These are phyloP conservation scores for Eilema sororculum DNA, from an alignment of 2,888 invertebrate genomes.

Conservation along the genomic window DNA sequence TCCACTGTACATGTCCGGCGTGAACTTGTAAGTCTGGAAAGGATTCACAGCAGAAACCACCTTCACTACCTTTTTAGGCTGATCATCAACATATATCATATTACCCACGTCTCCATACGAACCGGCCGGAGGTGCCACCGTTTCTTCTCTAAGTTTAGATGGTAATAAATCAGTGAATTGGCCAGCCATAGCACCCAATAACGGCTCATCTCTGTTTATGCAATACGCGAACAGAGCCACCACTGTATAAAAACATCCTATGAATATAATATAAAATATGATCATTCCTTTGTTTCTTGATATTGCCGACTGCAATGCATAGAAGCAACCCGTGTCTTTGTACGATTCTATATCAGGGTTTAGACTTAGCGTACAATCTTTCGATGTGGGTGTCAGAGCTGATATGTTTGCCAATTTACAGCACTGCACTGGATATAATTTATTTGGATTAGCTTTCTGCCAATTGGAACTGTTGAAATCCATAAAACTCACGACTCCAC, in stretches of 20 bases:
- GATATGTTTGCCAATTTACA: slow-evolving; percentile 69
- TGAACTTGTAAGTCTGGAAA: slow-evolving; percentile 68
- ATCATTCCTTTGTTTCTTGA: slow-evolving; percentile 63
- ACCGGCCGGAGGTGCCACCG: slow-evolving; percentile 25
- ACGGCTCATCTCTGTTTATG: slow-evolving; percentile 70
- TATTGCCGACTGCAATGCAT: slow-evolving; percentile 63
- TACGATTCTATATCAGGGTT: slow-evolving; percentile 53
- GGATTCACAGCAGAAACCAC: slow-evolving; percentile 77
- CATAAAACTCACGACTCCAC: slow-evolving; percentile 67
- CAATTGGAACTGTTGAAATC: slow-evolving; percentile 73
- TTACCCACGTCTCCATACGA: slow-evolving; percentile 11
- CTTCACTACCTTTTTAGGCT: slow-evolving; percentile 71
- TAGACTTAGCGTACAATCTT: slow-evolving; percentile 61
- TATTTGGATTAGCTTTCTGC: slow-evolving; percentile 61
- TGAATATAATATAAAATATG: slow-evolving; percentile 65
- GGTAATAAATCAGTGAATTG: slow-evolving; percentile 48
- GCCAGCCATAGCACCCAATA: slow-evolving; percentile 60
- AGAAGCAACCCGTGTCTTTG: slow-evolving; percentile 68
- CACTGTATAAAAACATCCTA: slow-evolving; percentile 56
- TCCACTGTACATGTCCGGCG: slow-evolving; percentile 57
- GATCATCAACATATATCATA: slow-evolving; percentile 66
- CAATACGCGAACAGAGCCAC: slow-evolving; percentile 73
- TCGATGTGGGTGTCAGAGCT: slow-evolving; percentile 60
- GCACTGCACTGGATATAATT: slow-evolving; percentile 72
- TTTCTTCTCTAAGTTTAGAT: slow-evolving; percentile 45